Evolutionary conservation across 2,113 vertebrate genomes (phyloP).

Genomic region (Prionailurus viverrinus): DNA sequence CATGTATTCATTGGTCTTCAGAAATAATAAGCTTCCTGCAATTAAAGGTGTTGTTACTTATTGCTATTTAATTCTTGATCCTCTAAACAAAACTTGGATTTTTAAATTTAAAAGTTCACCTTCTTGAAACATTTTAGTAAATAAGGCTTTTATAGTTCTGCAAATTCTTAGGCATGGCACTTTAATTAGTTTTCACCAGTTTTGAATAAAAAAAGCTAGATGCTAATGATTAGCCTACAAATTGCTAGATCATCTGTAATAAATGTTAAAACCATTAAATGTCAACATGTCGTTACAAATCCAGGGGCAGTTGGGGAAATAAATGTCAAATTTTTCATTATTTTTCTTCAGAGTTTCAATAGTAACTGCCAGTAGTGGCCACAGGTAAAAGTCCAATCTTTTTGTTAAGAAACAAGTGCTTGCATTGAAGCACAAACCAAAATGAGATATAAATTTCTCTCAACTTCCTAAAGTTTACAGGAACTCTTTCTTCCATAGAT

Average conservation of each 20-base stretch:
- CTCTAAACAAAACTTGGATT: constrained; percentile 43
- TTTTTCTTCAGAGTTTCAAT: constrained; percentile 56
- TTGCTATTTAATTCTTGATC: constrained; percentile 41
- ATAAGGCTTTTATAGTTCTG: constrained; percentile 26
- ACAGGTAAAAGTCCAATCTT: not conserved
- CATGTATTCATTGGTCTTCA: not conserved
- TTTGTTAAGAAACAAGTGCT: constrained; percentile 44
- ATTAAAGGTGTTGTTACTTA: not conserved
- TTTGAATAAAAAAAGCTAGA: constrained; percentile 54
- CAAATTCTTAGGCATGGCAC: constrained; percentile 20
- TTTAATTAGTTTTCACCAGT: constrained; percentile 62
- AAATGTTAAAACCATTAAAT: constrained; percentile 56
- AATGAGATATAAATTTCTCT: constrained; percentile 37
- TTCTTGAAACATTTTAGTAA: constrained; percentile 9
- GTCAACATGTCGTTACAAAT: constrained; percentile 63
- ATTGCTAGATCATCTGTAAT: constrained; percentile 55
- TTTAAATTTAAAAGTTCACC: constrained; percentile 1
- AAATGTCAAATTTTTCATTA: constrained; percentile 67
- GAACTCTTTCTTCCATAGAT: not conserved
- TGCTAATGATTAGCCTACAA: constrained; percentile 66
- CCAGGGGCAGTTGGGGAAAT: not conserved
- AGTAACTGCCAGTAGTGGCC: not conserved
- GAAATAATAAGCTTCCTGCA: constrained; percentile 54
- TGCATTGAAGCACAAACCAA: constrained; percentile 23
- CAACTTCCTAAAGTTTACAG: not conserved